Evolutionary conservation across 2,113 vertebrate species (phyloP).

Genomic region (Scomber japonicus): DNA sequence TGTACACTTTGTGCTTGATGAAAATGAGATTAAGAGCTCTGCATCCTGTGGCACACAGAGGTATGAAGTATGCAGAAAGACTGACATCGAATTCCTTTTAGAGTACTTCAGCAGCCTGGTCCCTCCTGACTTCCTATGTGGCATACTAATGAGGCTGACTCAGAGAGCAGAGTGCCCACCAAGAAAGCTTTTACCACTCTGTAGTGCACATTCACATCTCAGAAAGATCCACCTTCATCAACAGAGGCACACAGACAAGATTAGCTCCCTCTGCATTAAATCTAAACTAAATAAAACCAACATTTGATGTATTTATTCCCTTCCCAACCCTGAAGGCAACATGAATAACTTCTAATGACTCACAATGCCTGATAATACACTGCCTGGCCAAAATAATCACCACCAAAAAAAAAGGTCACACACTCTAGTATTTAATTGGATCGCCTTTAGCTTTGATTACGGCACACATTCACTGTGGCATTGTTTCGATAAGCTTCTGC

Average conservation of each 20-base stretch:
- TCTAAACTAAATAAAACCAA: conserved; percentile 29
- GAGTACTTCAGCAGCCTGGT: conserved; percentile 35
- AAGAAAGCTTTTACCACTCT: conserved; percentile 75
- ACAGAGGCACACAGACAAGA: conserved; percentile 23
- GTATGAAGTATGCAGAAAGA: conserved; percentile 51
- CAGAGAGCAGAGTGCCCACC: conserved; percentile 51
- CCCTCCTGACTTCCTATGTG: conserved; percentile 53
- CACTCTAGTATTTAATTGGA: no score
- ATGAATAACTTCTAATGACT: conserved; percentile 34
- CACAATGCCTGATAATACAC: conserved; percentile 14
- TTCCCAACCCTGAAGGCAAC: conserved; percentile 20
- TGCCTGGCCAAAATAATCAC: no score
- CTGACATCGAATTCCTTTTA: conserved; percentile 76
- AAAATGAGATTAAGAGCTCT: conserved; percentile 54
- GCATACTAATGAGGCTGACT: conserved; percentile 73
- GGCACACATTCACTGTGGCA: no score
- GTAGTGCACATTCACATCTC: conserved; percentile 53
- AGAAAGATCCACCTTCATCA: conserved; percentile 44
- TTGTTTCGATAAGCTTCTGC: no score
- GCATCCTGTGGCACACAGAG: conserved; percentile 30
- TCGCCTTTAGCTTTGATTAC: no score
- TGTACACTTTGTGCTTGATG: conserved; percentile 36
- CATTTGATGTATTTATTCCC: conserved; percentile 46
- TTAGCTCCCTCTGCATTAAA: conserved; percentile 19
- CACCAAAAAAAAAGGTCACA: no score